Conservation (phyloP, 2,797 vertebrate species). For the Champsocephalus esox region DNA sequence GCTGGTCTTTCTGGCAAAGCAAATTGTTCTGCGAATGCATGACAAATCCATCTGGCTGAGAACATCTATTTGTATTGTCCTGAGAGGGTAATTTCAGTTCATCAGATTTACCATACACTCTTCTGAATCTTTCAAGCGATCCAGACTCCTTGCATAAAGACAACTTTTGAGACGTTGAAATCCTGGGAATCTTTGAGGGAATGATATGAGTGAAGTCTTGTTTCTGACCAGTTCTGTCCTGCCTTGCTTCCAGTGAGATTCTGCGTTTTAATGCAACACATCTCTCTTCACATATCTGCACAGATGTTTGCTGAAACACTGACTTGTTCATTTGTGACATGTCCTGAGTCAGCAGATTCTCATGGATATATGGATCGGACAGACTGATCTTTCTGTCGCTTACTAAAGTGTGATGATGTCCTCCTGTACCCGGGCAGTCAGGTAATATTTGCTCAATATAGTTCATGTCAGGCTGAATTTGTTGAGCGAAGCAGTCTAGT, state of each 20-base stretch:
- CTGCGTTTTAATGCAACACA: slow-evolving; percentile 65
- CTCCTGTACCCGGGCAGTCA: slow-evolving; percentile 39
- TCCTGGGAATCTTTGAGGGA: slow-evolving; percentile 68
- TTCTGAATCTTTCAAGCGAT: slow-evolving; percentile 93
- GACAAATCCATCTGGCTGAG: slow-evolving; percentile 13
- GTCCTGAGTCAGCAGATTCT: slow-evolving; percentile 39
- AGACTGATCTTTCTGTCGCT: slow-evolving; percentile 65
- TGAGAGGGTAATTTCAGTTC: slow-evolving; percentile 26
- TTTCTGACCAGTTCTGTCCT: slow-evolving; percentile 10
- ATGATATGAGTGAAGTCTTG: slow-evolving; percentile 12
- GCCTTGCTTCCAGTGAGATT: slow-evolving; percentile 50
- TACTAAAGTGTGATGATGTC: slow-evolving; percentile 44
- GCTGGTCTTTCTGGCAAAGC: slow-evolving; percentile 18
- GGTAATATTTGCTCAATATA: slow-evolving; percentile 57
- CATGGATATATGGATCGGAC: slow-evolving; percentile 75
- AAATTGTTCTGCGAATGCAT: slow-evolving; percentile 13
- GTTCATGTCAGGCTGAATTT: slow-evolving; percentile 26
- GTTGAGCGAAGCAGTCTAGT: slow-evolving; percentile 4
- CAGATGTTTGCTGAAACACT: slow-evolving; percentile 2
- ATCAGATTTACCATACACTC: slow-evolving; percentile 81
- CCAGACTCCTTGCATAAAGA: slow-evolving; percentile 80
- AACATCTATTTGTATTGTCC: not conserved
- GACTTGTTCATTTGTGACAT: slow-evolving; percentile 12
- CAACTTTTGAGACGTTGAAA: slow-evolving; percentile 72
- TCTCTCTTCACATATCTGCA: slow-evolving; percentile 33